Conservation (phyloP, 2,113 vertebrate species). For the zebrafish (Danio rerio) region GRCz12tu NC_133186.1:24855501-24856000, state of each 20-base stretch:
- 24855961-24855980: constrained; percentile 6
- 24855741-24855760: constrained; percentile 47
- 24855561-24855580: neutral
- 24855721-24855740: constrained; percentile 42
- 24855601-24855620: neutral
- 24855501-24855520: neutral
- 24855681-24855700: neutral
- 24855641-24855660: neutral
- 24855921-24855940: neutral
- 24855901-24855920: neutral
- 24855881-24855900: constrained; percentile 14
- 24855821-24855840: constrained; percentile 59
- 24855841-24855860: constrained; percentile 50
- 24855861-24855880: constrained; percentile 49
- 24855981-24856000: constrained; percentile 20
- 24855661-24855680: constrained; percentile 5
- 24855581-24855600: neutral
- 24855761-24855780: constrained; percentile 18
- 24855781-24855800: constrained; percentile 27
- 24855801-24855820: constrained; percentile 30
- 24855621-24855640: neutral
- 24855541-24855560: neutral
- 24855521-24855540: neutral
- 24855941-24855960: neutral
- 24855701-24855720: constrained; percentile 16